Evolutionary conservation across 2,113 vertebrate genomes (phyloP).

Genomic region (Nerophis lumbriciformis): DNA sequence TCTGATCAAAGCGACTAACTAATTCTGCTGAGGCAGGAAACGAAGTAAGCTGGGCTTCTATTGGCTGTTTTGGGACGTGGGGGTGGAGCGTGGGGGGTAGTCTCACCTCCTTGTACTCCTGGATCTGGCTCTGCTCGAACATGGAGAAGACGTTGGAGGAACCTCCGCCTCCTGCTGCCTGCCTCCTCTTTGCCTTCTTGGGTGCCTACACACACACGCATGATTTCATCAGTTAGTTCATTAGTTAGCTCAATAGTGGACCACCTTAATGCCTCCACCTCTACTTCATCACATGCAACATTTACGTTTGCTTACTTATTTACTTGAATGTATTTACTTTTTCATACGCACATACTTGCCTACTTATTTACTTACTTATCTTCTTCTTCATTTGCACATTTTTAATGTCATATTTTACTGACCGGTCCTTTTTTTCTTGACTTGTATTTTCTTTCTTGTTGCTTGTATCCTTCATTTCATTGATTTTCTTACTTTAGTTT

Average conservation of each 20-base stretch:
- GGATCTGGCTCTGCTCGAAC: conserved; percentile 95
- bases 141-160: conserved; percentile 93
- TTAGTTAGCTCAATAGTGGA: background rate
- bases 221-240: background rate
- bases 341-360: too few species aligned
- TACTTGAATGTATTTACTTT: too few species aligned
- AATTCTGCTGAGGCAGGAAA: conserved; percentile 6
- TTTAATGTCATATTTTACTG: too few species aligned
- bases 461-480: background rate
- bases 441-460: background rate
- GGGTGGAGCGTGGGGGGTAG: background rate
- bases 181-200: conserved; percentile 90
- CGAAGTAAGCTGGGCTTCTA: background rate
- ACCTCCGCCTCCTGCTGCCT: conserved; percentile 70
- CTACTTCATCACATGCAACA: too few species aligned
- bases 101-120: conserved; percentile 92
- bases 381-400: too few species aligned
- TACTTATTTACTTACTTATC: too few species aligned
- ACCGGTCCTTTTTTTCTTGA: background rate
- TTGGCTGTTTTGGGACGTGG: background rate
- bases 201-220: conserved; percentile 72
- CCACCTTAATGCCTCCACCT: too few species aligned
- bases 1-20: conserved; percentile 1
- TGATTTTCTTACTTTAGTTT: too few species aligned
- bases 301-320: too few species aligned